Conservation (phyloP, 2,888 invertebrate genomes). For the Cephus sareptanus region DNA sequence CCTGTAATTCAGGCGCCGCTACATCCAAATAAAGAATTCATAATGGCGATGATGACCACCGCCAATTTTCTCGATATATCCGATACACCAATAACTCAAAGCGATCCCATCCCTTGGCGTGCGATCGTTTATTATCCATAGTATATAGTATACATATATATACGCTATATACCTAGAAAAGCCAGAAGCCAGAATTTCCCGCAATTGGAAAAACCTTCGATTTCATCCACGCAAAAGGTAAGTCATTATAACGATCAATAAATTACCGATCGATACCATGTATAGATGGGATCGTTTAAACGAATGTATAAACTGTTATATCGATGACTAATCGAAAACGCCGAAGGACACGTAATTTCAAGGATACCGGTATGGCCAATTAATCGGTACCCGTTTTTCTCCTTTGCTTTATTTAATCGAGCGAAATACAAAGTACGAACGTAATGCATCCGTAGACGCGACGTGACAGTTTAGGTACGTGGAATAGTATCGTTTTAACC, state of each 20-base stretch:
- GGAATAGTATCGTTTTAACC: not conserved
- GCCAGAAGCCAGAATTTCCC: not conserved
- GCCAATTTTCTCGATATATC: slow-evolving; percentile 61
- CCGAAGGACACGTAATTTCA: not conserved
- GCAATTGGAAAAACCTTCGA: not conserved
- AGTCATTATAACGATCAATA: not conserved
- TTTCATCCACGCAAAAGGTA: not conserved
- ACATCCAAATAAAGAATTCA: slow-evolving; percentile 64
- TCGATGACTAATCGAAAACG: not conserved
- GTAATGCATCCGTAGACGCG: not conserved
- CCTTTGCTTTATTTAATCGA: not conserved
- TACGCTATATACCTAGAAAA: not conserved
- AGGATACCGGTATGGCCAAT: not conserved
- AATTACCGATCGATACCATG: not conserved
- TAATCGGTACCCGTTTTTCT: not conserved
- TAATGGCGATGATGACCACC: slow-evolving; percentile 65
- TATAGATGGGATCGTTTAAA: not conserved
- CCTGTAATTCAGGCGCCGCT: slow-evolving; percentile 62
- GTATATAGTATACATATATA: too few species aligned
- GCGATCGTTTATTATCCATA: slow-evolving; percentile 46
- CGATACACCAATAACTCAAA: slow-evolving; percentile 59
- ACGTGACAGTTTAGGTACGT: not conserved
- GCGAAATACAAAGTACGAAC: not conserved
- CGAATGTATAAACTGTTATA: not conserved
- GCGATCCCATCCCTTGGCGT: slow-evolving; percentile 41